These are phyloP conservation scores for Drosophila cardini DNA, from an alignment of 1,140 invertebrate genomes.

Conservation along the genomic window DNA sequence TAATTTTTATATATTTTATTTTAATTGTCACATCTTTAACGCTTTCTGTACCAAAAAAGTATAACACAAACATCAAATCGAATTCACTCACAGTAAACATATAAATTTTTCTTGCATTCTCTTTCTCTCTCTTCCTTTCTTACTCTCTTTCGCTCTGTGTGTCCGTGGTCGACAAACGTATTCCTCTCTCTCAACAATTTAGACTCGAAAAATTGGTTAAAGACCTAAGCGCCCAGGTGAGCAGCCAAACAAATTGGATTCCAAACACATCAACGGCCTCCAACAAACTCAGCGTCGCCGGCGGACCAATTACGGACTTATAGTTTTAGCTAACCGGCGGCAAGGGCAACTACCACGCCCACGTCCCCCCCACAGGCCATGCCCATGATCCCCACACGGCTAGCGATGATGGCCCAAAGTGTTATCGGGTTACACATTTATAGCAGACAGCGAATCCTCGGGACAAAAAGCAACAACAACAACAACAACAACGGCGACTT, in stretches of 20 bases:
- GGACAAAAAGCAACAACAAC: constrained; percentile 10
- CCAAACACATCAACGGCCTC: constrained; percentile 13
- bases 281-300: constrained; percentile 66
- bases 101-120: constrained; percentile 59
- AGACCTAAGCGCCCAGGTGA: constrained; percentile 69
- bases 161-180: constrained; percentile 1
- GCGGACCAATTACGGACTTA: constrained; percentile 83
- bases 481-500: constrained; percentile 24
- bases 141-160: constrained; percentile 47
- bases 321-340: constrained; percentile 75
- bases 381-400: background rate
- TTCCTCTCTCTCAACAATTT: constrained; percentile 50
- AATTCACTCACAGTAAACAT: constrained; percentile 52
- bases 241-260: constrained; percentile 52
- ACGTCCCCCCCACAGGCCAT: background rate
- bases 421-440: constrained; percentile 68
- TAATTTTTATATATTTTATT: no score
- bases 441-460: constrained; percentile 53
- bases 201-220: constrained; percentile 84
- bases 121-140: constrained; percentile 31
- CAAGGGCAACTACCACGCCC: constrained; percentile 11
- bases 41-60: no score
- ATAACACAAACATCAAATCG: background rate
- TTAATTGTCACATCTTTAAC: no score
- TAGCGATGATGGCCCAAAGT: background rate